phyloP scores from a whole-genome alignment of 2,113 vertebrate genomes.

The Megaleporinus macrocephalus region DNA sequence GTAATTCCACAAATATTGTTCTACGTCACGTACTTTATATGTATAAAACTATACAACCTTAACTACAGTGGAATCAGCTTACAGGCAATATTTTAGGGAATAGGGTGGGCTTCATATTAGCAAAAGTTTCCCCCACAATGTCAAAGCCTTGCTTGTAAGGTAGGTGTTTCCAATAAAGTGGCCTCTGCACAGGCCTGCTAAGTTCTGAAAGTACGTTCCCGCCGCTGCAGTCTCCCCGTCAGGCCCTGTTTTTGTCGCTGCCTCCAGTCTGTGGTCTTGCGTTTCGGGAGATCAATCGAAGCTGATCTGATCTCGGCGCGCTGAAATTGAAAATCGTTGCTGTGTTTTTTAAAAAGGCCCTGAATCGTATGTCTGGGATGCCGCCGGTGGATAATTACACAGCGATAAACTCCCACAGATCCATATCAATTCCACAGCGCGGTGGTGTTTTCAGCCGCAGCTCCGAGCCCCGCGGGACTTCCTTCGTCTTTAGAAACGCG shows the following conservation, averaged over 20 bases:
- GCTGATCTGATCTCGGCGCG: slow-evolving; percentile 4
- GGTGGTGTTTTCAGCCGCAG: neutral
- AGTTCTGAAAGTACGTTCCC: too few species aligned
- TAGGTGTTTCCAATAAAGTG: neutral
- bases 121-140: too few species aligned
- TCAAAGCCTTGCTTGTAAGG: too few species aligned
- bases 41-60: too few species aligned
- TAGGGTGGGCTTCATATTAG: too few species aligned
- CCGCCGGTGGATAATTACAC: slow-evolving; percentile 38
- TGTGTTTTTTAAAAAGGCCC: slow-evolving; percentile 25
- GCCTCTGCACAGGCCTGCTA: neutral
- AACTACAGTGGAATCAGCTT: too few species aligned
- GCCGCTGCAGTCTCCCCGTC: too few species aligned
- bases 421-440: neutral
- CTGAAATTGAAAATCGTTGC: slow-evolving; percentile 40
- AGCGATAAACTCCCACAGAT: slow-evolving; percentile 30
- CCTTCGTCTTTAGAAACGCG: neutral
- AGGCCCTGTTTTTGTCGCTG: neutral
- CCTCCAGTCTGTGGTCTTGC: slow-evolving; percentile 10
- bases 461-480: neutral
- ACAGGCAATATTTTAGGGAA: too few species aligned
- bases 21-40: too few species aligned
- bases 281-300: neutral
- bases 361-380: slow-evolving; percentile 20
- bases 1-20: too few species aligned